Percentiles rank a stretch among this genome's conserved stretches.
Conservation (phyloP, 2,888 invertebrate genomes). For the Conops quadrifasciatus region DNA sequence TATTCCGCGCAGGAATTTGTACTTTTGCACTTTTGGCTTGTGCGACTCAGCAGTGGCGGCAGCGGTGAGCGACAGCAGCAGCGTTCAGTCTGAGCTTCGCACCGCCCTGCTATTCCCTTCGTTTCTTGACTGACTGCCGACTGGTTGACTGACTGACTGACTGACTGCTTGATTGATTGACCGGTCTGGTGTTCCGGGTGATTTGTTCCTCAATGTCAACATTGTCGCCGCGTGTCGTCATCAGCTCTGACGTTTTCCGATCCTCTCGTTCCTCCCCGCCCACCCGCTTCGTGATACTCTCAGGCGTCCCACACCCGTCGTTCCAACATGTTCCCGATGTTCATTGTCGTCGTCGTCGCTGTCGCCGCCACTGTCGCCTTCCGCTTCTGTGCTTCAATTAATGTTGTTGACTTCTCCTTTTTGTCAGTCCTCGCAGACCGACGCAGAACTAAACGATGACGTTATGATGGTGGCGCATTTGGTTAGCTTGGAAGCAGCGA, state of each 20-base stretch:
- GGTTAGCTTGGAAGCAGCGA: conserved; percentile 51
- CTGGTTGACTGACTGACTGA: neutral
- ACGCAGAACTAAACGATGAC: conserved; percentile 7
- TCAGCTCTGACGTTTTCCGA: conserved; percentile 38
- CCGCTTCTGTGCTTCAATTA: conserved; percentile 30
- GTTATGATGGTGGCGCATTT: conserved; percentile 53
- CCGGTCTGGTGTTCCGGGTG: neutral
- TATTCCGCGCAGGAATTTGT: conserved; percentile 64
- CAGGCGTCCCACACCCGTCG: too few relatives aligned
- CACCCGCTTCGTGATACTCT: too few relatives aligned
- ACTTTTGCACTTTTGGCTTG: conserved; percentile 62
- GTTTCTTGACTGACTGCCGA: neutral
- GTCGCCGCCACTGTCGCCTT: too few relatives aligned
- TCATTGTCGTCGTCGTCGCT: too few relatives aligned
- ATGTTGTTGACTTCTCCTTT: neutral
- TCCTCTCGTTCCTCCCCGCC: neutral
- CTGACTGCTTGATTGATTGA: neutral
- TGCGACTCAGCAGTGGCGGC: conserved; percentile 23
- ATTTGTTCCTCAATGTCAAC: conserved; percentile 2
- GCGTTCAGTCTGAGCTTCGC: neutral
- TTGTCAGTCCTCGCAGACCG: conserved; percentile 1
- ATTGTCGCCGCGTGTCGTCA: neutral
- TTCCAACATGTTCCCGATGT: too few relatives aligned
- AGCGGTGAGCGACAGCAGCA: neutral
- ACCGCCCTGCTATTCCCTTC: neutral